These are phyloP conservation scores for Cancer borealis DNA, from an alignment of 2,888 invertebrate genomes.

Conservation along the genomic window DNA sequence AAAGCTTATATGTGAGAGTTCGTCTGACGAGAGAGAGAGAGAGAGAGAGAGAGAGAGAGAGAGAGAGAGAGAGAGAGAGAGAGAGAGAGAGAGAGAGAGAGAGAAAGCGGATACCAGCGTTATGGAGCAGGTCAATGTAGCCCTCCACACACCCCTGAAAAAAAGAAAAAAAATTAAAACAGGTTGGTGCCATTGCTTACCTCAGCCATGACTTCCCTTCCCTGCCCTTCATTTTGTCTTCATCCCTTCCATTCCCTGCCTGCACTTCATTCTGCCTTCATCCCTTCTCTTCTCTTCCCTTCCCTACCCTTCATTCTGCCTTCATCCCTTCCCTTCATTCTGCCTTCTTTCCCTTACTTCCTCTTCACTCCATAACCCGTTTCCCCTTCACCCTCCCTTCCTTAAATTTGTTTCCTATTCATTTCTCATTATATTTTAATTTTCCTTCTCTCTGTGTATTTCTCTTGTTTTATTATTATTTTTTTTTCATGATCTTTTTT, in stretches of 20 bases:
- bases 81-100: slow-evolving; percentile 11
- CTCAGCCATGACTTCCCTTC: neutral
- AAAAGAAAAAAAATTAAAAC: too few relatives aligned
- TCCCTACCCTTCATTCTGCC: neutral
- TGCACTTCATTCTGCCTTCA: neutral
- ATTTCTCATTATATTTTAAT: too few relatives aligned
- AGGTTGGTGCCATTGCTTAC: too few relatives aligned
- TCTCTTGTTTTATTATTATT: too few relatives aligned
- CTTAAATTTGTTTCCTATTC: too few relatives aligned
- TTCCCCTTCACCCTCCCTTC: too few relatives aligned
- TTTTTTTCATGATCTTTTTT: too few relatives aligned
- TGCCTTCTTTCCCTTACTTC: neutral
- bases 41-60: neutral
- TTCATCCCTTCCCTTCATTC: neutral
- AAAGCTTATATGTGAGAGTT: too few relatives aligned
- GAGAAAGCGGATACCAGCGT: neutral
- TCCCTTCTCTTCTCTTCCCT: neutral
- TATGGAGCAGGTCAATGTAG: too few relatives aligned
- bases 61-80: neutral
- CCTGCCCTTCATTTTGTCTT: neutral
- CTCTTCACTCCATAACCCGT: neutral
- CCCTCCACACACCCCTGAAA: too few relatives aligned
- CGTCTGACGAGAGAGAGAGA: neutral
- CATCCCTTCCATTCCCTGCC: neutral
- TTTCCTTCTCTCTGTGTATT: too few relatives aligned